A percentile compares a stretch with the other conserved stretches of the same genome.
Evolutionary conservation across 2,888 invertebrate genomes (phyloP).

Genomic region (Macaria liturata): DNA sequence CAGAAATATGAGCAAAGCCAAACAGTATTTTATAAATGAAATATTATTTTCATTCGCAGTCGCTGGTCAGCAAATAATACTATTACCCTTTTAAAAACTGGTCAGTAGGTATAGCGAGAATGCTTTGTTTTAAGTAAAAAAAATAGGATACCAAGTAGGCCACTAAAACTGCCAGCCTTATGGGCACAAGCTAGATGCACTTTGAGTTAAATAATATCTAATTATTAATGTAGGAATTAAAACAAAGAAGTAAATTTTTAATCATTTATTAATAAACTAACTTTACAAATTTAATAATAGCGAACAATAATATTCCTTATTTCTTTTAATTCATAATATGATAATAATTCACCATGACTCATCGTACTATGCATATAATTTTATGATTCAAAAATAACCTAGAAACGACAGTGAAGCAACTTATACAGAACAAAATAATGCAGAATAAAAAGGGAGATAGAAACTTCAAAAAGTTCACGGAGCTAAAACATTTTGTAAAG

Average conservation of each 20-base stretch:
- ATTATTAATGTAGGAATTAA: constrained; percentile 40
- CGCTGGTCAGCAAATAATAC: too few relatives aligned
- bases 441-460: constrained; percentile 72
- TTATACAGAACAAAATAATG: constrained; percentile 76
- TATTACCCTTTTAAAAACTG: too few relatives aligned
- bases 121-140: too few relatives aligned
- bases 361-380: constrained; percentile 81
- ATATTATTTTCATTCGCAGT: too few relatives aligned
- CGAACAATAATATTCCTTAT: constrained; percentile 84
- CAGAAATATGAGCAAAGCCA: too few relatives aligned
- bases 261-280: constrained; percentile 84
- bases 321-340: constrained; percentile 82
- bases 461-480: constrained; percentile 56
- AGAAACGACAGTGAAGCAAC: constrained; percentile 82
- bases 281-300: constrained; percentile 84
- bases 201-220: not conserved
- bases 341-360: constrained; percentile 72
- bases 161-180: too few relatives aligned
- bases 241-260: constrained; percentile 73
- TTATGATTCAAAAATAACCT: constrained; percentile 81
- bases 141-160: too few relatives aligned
- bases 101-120: too few relatives aligned
- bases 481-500: constrained; percentile 50
- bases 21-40: too few relatives aligned
- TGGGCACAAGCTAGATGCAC: too few relatives aligned